Evolutionary conservation across 2,888 invertebrate genomes (phyloP).

Genomic region (Xanthia icteritia): DNA sequence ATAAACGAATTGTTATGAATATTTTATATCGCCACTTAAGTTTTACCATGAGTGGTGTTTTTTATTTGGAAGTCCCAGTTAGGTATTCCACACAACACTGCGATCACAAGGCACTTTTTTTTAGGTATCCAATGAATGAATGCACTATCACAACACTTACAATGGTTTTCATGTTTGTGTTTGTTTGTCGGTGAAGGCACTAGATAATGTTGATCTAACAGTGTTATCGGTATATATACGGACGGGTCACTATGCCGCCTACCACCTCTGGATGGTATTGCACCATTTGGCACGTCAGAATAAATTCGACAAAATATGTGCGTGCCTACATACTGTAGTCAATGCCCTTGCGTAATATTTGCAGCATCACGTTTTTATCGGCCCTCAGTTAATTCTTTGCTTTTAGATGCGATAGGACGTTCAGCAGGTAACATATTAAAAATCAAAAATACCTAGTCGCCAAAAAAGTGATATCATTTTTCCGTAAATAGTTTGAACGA

Average conservation of each 20-base stretch:
- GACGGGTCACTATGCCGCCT: conserved; percentile 81
- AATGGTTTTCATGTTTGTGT: conserved; percentile 87
- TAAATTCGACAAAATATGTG: conserved; percentile 84
- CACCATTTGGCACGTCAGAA: conserved; percentile 84
- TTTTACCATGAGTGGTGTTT: neutral
- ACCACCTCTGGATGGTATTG: conserved; percentile 86
- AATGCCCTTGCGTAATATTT: conserved; percentile 77
- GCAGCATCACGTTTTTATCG: conserved; percentile 67
- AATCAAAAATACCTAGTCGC: neutral
- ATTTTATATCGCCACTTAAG: conserved; percentile 15
- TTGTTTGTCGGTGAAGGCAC: conserved; percentile 83
- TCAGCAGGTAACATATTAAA: conserved; percentile 4
- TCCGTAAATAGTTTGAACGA: neutral
- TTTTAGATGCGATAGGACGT: conserved; percentile 35
- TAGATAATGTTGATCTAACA: conserved; percentile 88
- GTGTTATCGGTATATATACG: conserved; percentile 87
- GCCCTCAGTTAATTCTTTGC: conserved; percentile 56
- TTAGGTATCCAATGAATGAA: conserved; percentile 63
- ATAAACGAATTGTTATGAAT: conserved; percentile 55
- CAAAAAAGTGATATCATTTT: neutral
- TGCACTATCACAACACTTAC: conserved; percentile 86
- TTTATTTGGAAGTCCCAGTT: conserved; percentile 28
- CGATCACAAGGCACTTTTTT: conserved; percentile 63
- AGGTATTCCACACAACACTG: conserved; percentile 55
- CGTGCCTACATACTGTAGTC: conserved; percentile 76